phyloP scores from a whole-genome alignment of 2,888 invertebrate species.

The Agrotis exclamationis region DNA sequence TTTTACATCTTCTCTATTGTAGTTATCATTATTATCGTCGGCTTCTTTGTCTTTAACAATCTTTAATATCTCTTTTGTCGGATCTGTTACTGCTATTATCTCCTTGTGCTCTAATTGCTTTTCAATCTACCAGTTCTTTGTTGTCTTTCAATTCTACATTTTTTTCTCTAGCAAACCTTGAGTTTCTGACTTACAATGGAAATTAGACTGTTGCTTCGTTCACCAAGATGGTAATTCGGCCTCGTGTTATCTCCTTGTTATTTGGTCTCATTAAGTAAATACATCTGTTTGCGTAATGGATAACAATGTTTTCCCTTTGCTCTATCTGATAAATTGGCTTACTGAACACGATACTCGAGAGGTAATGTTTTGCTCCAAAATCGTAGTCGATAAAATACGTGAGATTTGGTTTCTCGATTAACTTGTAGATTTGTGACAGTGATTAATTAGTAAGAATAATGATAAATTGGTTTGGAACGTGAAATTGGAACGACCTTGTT shows the following conservation, averaged over 20 bases:
- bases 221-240: conserved; percentile 39
- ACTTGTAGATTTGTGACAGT: neutral
- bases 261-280: conserved; percentile 58
- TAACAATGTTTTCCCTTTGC: conserved; percentile 40
- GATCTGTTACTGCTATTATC: conserved; percentile 1
- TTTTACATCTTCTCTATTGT: conserved; percentile 35
- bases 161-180: conserved; percentile 23
- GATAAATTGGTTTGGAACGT: neutral
- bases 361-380: conserved; percentile 17
- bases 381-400: conserved; percentile 6
- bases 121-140: conserved; percentile 26
- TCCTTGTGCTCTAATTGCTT: conserved; percentile 30
- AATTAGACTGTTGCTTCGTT: conserved; percentile 40
- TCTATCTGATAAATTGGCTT: conserved; percentile 35
- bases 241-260: conserved; percentile 49
- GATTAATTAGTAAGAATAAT: neutral
- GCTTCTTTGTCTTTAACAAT: conserved; percentile 1
- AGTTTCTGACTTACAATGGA: conserved; percentile 33
- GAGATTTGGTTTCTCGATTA: conserved; percentile 2
- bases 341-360: conserved; percentile 25
- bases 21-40: conserved; percentile 1
- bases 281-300: conserved; percentile 44
- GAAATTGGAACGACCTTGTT: neutral
- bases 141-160: neutral
- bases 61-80: conserved; percentile 22